Evolutionary conservation across 2,888 invertebrate species (phyloP), one percentile per base, ranked within the genome.

Genomic region (Galerucella nymphaeae): DNA sequence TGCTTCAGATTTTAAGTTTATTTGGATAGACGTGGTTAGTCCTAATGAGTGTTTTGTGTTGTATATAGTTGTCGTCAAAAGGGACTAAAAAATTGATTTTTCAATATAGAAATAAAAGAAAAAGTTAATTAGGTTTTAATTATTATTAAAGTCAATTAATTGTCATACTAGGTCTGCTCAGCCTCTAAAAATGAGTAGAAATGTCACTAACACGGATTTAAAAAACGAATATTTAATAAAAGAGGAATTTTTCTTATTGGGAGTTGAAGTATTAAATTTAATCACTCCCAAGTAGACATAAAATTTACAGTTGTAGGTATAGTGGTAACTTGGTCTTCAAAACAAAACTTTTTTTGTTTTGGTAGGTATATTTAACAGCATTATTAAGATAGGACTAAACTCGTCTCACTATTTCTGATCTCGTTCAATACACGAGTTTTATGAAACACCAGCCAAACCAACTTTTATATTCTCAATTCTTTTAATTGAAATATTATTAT

Each of bases 1-100:
- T 62, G 61, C 61, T 62, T 42, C 61, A 62, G 13, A 41, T 62
- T 62, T 62, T 11, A 42, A 14, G 14, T 58, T 58, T 58, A 42
- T 62, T 62, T 42, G 16, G 61, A 42, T 11, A 42, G 42, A 42
- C 61, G 42, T 42, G 61, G 38, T 42, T 62, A 62, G 42, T 62
- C 61, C 61, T 62, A 62, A 18, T 38, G 9, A 18, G n/a, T 53
- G 10, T 53, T 53, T 48, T 48, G n/a, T 48, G n/a, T 48, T 14
- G 13, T 48, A 13, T 48, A n/a, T n/a, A n/a, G 11, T 42, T 13
- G 42, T 45, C 11, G 14, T 45, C 13, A 45, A 45, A 45, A 9
- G 30, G 30, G 30, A 38, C 30, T 38, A 38, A 38, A 38, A 23
- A 38, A 38, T 38, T 38, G 30, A 38, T 38, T 38, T 38, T 38